Conservation (phyloP, 2,797 vertebrate genomes). For the Oceanodroma leucorhoa region DNA sequence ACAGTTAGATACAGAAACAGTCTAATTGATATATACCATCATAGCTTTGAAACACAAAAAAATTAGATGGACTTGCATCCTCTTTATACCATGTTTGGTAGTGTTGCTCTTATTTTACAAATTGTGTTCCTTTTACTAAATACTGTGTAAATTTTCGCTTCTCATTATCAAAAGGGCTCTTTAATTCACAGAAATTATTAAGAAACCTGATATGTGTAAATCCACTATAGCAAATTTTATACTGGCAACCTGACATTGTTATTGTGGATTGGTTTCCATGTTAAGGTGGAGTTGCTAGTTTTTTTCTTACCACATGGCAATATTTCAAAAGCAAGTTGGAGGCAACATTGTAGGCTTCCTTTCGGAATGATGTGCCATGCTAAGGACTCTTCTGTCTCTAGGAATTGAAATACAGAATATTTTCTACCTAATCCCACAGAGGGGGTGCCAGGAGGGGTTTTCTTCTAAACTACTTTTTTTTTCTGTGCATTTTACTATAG, state of each 20-base stretch:
- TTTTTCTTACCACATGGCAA: not conserved
- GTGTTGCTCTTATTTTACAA: not conserved
- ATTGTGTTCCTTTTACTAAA: not conserved
- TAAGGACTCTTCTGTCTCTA: not conserved
- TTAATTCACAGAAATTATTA: not conserved
- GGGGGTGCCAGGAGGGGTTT: not conserved
- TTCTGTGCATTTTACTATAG: not conserved
- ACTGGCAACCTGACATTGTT: not conserved
- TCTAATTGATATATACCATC: not conserved
- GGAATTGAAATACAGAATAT: not conserved
- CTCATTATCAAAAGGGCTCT: not conserved
- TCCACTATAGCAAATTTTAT: not conserved
- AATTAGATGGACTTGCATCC: not conserved
- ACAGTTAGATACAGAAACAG: not conserved
- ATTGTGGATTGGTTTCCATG: not conserved
- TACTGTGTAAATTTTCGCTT: not conserved
- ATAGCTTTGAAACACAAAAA: not conserved
- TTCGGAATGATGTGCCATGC: not conserved
- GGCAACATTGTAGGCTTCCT: not conserved
- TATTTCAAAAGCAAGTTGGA: not conserved
- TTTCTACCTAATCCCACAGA: not conserved
- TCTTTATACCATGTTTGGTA: not conserved
- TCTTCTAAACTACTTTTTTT: not conserved
- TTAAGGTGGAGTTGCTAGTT: not conserved
- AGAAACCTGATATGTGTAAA: not conserved